Evolutionary conservation across 2,797 vertebrate species (phyloP).

Genomic region (Enteromius trimaculatus): DNA sequence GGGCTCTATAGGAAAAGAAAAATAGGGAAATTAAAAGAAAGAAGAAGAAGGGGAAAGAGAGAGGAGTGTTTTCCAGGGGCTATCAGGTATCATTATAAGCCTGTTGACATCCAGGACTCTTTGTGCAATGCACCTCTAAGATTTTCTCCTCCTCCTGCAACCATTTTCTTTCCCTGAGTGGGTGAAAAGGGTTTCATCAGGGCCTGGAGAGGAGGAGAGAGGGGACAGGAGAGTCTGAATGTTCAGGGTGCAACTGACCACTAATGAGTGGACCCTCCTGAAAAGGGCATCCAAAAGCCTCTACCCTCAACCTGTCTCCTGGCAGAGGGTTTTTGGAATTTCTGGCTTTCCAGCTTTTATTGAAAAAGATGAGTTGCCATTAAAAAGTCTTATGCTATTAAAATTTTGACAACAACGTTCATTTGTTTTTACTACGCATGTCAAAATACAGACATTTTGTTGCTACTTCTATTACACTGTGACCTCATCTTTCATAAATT

Average conservation of each 20-base stretch:
- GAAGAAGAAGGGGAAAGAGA: slow-evolving; percentile 55
- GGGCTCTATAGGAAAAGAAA: slow-evolving; percentile 40
- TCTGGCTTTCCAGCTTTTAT: background rate
- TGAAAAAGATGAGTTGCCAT: background rate
- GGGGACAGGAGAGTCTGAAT: slow-evolving; percentile 49
- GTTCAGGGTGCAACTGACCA: slow-evolving; percentile 55
- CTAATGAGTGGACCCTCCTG: slow-evolving; percentile 49
- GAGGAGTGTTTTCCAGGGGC: slow-evolving; percentile 75
- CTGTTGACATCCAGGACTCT: slow-evolving; percentile 82
- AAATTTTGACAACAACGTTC: background rate
- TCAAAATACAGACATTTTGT: background rate
- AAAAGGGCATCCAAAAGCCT: slow-evolving; percentile 10
- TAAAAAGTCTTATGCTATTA: background rate
- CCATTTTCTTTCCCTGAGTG: slow-evolving; percentile 75
- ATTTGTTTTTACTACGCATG: background rate
- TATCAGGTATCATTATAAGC: slow-evolving; percentile 80
- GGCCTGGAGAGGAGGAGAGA: slow-evolving; percentile 64
- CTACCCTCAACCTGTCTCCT: slow-evolving; percentile 32
- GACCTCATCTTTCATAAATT: background rate
- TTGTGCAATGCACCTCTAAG: slow-evolving; percentile 79
- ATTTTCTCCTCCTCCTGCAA: slow-evolving; percentile 68
- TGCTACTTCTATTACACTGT: background rate
- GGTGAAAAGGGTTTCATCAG: slow-evolving; percentile 75
- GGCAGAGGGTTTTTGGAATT: slow-evolving; percentile 29
- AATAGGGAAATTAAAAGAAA: slow-evolving; percentile 47